These are phyloP conservation scores for Typhlomys cinereus DNA, from an alignment of 2,113 vertebrate species.

Conservation along the genomic window DNA sequence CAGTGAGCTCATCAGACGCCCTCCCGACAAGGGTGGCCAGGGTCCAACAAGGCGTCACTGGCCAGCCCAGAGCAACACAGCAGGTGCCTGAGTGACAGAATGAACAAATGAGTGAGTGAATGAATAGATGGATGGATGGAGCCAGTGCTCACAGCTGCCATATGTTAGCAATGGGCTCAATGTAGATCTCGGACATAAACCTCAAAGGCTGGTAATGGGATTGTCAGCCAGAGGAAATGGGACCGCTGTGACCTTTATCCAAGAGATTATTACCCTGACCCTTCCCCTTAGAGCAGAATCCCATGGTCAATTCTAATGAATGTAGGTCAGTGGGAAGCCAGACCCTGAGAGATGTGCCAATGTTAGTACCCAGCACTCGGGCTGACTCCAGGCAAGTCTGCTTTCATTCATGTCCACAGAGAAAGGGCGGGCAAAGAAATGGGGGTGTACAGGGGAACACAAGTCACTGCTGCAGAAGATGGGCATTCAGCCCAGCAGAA, in stretches of 20 bases:
- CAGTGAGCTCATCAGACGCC: not conserved
- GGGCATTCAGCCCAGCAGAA: not conserved
- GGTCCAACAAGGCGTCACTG: not conserved
- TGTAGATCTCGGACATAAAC: slow-evolving; percentile 43
- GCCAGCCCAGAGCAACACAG: not conserved
- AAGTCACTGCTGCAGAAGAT: not conserved
- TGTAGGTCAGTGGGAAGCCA: not conserved
- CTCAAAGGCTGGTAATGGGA: slow-evolving; percentile 51
- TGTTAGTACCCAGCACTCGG: not conserved
- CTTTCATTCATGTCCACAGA: not conserved
- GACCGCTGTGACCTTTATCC: not conserved
- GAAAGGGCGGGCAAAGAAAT: not conserved
- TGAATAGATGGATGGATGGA: not conserved
- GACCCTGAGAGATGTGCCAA: not conserved
- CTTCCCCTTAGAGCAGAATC: not conserved
- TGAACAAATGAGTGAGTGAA: not conserved
- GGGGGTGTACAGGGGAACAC: not conserved
- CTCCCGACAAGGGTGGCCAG: not conserved
- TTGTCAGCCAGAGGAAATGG: not conserved
- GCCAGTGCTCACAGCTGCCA: not conserved
- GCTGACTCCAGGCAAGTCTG: not conserved
- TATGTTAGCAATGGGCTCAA: slow-evolving; percentile 59
- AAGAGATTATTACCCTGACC: not conserved
- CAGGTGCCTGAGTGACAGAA: not conserved
- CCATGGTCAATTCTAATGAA: not conserved